A percentile compares a stretch with the other conserved stretches of the same genome.
Conservation (phyloP, 2,113 vertebrate genomes). For the Carettochelys insculpta region DNA sequence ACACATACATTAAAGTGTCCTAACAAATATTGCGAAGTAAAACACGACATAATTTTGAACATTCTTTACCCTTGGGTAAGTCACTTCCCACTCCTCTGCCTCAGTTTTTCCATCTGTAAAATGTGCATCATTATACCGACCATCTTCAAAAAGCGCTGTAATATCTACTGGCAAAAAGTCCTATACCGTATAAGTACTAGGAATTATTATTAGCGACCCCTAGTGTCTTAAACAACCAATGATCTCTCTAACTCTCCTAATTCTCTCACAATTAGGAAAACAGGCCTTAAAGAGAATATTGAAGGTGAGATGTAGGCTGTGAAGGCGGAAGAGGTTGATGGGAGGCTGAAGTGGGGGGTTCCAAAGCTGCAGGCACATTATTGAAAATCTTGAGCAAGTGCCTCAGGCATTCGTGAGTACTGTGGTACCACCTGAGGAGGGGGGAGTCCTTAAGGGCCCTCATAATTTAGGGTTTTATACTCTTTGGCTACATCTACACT, state of each 20-base stretch:
- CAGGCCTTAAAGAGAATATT: background rate
- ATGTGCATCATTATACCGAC: background rate
- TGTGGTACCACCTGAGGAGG: accelerated
- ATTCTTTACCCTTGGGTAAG: background rate
- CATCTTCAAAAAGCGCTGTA: background rate
- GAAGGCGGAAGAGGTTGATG: background rate
- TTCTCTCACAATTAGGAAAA: background rate
- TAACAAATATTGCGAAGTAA: background rate
- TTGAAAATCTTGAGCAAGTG: background rate
- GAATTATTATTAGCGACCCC: background rate
- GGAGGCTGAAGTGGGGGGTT: too few species aligned
- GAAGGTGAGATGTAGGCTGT: background rate
- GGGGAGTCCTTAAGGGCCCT: background rate
- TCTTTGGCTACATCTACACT: too few species aligned
- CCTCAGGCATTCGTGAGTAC: background rate
- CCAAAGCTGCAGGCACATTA: background rate
- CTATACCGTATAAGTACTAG: background rate
- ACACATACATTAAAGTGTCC: background rate
- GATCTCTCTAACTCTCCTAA: background rate
- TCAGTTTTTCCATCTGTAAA: background rate
- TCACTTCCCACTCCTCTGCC: background rate
- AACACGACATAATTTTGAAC: background rate
- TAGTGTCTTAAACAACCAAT: background rate
- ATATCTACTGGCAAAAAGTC: background rate
- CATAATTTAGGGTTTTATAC: background rate